Base-by-base conservation (phyloP, 2,888 invertebrate species). In the Thereva unica region DNA sequence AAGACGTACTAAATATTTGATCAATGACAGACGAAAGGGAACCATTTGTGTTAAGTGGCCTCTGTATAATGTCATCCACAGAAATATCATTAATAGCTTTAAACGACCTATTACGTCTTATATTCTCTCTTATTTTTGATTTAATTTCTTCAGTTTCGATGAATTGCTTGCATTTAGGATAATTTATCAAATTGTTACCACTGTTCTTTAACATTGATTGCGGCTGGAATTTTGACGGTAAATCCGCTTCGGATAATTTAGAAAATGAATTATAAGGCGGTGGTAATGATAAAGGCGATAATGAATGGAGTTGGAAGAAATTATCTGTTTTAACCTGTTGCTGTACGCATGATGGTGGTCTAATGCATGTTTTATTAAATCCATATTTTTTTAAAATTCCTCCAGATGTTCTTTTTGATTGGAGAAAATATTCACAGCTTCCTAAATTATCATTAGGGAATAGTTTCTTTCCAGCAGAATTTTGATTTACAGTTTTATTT, bases 31-130 rank as follows among this genome's bases (percentile, higher is more conserved):
- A 69, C 35, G 69, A 66, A 34, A 69, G 49, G 8, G 67, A 66
- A 6, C 47, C 56, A 12, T 45, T 67, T 7, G 65, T 55, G 41
- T 64, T 42, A 38, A 69, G 53, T 23, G 69, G 59, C 8, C 57
- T 64, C 44, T 64, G 64, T 42, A 34, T 53, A n/a, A 45, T n/a
- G 5, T 54, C 55, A 41, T 53, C 53, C 7, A 38, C 40, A 8
- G 66, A 63, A 9, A 68, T 65, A 66, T 69, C 68, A 40, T 67
- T 65, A 23, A 72, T 72, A 40, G 71, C 69, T 64, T 71, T 73
- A 64, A 72, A 73, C 47, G 72, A 72, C 12, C 71, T 70, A 71
- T 72, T 73, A 49, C 71, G 65, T 67, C 71, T 67, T 42, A 71
- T 69, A 44, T 71, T 72, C n/a, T 71, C 72, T 1, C 71, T 68